Base-by-base conservation (phyloP, 1,140 invertebrate species). In the Drosophila sucinea region DNA sequence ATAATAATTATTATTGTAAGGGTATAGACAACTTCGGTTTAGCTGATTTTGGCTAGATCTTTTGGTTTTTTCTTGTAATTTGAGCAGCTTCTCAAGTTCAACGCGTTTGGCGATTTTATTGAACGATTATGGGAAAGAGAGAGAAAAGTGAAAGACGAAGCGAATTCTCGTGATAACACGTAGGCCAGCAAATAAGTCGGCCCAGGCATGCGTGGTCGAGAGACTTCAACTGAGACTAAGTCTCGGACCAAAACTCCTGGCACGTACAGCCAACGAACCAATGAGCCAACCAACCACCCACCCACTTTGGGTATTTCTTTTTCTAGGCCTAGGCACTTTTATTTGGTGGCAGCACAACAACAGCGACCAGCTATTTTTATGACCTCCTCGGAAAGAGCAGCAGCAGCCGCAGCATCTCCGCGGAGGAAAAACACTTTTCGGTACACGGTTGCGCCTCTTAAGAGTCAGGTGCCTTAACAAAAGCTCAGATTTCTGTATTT, bases 121-220 rank as follows among this genome's bases (percentile, higher is more conserved):
- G 74, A 67, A 54, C 67, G 76, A 75, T 67, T 68, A 70, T 64
- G 40, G 38, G 23, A 44, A 35, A 51, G 63, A 66, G 73, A 77
- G 62, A 72, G 78, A 77, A 72, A 77, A 78, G 75, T 76, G 74
- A 77, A 77, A 77, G 67, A 72, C 61, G 41, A 57, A 71, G 64
- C 60, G 56, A 38, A 65, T 51, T 51, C 60, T 90, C 84, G 84
- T 90, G 84, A 87, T 87, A 87, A 90, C 81, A 87, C 84, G 84
- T 87, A 84, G 81, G 77, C 82, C 54, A 76, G 40, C 64, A 70
- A 81, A 81, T 73, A 77, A 77, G 77, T 70, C 44, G 75, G 44
- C 25, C 25, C 44, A 27, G 75, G 76, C 74, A 87, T 89, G 84
- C 83, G 83, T 83, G 79, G 81, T 79, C 74, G 65, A 35, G 23